A percentile compares a stretch with the other conserved stretches of the same genome.
Evolutionary conservation across 2,888 invertebrate species (phyloP).

Genomic region (Cryptocheilus praepositus): DNA sequence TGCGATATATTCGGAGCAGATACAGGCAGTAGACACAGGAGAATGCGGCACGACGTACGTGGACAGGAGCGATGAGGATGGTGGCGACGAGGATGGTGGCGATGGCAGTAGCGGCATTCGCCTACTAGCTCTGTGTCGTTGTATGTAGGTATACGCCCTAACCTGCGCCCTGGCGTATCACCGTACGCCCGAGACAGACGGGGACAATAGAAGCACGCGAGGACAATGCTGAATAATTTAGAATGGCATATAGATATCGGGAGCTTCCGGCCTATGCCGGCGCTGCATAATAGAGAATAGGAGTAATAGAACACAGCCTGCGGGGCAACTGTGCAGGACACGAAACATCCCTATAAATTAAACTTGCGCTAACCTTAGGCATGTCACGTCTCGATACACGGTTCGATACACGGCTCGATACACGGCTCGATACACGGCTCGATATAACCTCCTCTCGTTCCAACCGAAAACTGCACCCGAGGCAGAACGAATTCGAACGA

Average conservation of each 20-base stretch:
- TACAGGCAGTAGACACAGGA: slow-evolving; percentile 15
- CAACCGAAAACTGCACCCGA: too few species aligned
- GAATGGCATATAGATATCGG: slow-evolving; percentile 72
- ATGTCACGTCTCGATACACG: too few species aligned
- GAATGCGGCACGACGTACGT: slow-evolving; percentile 20
- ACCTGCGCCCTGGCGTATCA: slow-evolving; percentile 64
- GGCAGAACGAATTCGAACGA: slow-evolving; percentile 10
- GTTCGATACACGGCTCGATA: too few species aligned
- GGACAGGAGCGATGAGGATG: too few species aligned
- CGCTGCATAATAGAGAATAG: slow-evolving; percentile 71
- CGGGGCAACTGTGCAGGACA: slow-evolving; percentile 71
- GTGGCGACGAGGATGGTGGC: too few species aligned
- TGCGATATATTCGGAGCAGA: slow-evolving; percentile 19
- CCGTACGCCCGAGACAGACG: slow-evolving; percentile 71
- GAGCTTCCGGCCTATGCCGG: slow-evolving; percentile 64
- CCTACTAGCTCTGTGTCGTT: slow-evolving; percentile 37
- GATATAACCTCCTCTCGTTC: too few species aligned
- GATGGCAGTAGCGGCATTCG: slow-evolving; percentile 17
- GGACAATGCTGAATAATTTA: slow-evolving; percentile 74
- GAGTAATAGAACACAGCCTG: slow-evolving; percentile 72
- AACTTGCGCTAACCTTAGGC: slow-evolving; percentile 27
- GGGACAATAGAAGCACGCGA: slow-evolving; percentile 72
- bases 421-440: slow-evolving; percentile 29
- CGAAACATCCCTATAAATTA: slow-evolving; percentile 73
- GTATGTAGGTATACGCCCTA: slow-evolving; percentile 63